Percentiles rank a stretch among this genome's conserved stretches.
phyloP scores from a whole-genome alignment of 2,888 invertebrate species.

The Phrixothrix hirtus region DNA sequence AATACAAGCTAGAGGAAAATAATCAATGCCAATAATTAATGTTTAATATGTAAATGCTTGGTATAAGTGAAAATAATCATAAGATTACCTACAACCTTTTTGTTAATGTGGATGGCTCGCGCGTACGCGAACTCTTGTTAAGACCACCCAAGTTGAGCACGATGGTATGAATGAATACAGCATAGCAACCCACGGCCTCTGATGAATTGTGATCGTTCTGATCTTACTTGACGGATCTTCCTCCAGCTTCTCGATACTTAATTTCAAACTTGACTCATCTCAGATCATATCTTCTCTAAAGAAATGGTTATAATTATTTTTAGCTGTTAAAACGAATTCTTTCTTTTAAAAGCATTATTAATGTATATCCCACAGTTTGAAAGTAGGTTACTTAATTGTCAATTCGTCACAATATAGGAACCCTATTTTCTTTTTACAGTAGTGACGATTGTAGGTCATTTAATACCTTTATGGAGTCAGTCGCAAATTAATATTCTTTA shows the following conservation, averaged over 20 bases:
- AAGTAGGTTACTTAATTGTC: too few relatives aligned
- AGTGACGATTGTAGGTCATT: too few relatives aligned
- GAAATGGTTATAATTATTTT: slow-evolving; percentile 30
- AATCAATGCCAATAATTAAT: too few relatives aligned
- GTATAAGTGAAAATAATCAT: too few relatives aligned
- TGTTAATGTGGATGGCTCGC: slow-evolving; percentile 36
- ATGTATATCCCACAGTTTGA: too few relatives aligned
- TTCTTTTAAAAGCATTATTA: slow-evolving; percentile 7
- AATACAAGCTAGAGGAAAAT: too few relatives aligned
- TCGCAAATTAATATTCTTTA: too few relatives aligned
- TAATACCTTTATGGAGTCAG: too few relatives aligned
- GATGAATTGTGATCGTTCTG: slow-evolving; percentile 52
- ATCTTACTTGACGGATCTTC: slow-evolving; percentile 50
- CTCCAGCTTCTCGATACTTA: slow-evolving; percentile 37
- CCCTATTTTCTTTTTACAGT: too few relatives aligned
- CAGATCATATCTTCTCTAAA: slow-evolving; percentile 32
- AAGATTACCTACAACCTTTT: neutral
- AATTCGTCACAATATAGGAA: too few relatives aligned
- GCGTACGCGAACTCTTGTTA: slow-evolving; percentile 34
- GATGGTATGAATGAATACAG: slow-evolving; percentile 50
- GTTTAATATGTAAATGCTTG: too few relatives aligned
- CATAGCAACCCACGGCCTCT: slow-evolving; percentile 49
- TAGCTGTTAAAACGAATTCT: slow-evolving; percentile 13
- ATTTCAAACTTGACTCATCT: slow-evolving; percentile 34
- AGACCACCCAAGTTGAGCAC: slow-evolving; percentile 48